Conservation (phyloP, 2,888 invertebrate species). For the Camponotus fellah region DNA sequence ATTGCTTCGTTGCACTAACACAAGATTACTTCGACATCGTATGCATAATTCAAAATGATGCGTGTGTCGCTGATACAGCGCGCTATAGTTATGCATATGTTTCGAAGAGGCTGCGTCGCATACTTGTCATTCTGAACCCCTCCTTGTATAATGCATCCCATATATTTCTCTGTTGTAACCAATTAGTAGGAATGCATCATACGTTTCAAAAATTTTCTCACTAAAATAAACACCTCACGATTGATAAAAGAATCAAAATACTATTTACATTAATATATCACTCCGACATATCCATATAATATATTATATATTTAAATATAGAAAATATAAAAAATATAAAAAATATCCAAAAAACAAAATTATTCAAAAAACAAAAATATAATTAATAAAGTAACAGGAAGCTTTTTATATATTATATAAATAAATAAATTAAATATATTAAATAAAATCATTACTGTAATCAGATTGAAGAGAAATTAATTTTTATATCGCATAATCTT, state of each 20-base stretch:
- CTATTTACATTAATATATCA: not conserved
- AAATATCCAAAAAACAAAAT: too few relatives aligned
- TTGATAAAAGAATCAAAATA: not conserved
- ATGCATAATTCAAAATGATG: conserved; percentile 79
- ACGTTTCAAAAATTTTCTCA: not conserved
- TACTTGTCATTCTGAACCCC: conserved; percentile 8
- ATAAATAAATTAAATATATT: too few relatives aligned
- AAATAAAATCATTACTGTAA: not conserved
- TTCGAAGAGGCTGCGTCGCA: conserved; percentile 63
- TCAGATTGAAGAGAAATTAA: not conserved
- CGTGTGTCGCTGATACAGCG: conserved; percentile 73
- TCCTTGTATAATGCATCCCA: conserved; percentile 53
- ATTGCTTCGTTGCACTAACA: conserved; percentile 63
- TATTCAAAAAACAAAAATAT: not conserved
- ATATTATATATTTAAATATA: not conserved
- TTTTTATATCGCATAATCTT: not conserved
- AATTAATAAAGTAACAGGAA: not conserved
- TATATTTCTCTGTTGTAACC: conserved; percentile 68
- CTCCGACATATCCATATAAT: not conserved
- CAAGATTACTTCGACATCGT: conserved; percentile 67
- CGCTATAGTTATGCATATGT: conserved; percentile 75
- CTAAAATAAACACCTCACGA: not conserved
- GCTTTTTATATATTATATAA: not conserved
- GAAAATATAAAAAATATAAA: not conserved
- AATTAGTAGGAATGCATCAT: conserved; percentile 56